Conservation (phyloP, 2,888 invertebrate genomes). For the Epistrophe grossulariae region DNA sequence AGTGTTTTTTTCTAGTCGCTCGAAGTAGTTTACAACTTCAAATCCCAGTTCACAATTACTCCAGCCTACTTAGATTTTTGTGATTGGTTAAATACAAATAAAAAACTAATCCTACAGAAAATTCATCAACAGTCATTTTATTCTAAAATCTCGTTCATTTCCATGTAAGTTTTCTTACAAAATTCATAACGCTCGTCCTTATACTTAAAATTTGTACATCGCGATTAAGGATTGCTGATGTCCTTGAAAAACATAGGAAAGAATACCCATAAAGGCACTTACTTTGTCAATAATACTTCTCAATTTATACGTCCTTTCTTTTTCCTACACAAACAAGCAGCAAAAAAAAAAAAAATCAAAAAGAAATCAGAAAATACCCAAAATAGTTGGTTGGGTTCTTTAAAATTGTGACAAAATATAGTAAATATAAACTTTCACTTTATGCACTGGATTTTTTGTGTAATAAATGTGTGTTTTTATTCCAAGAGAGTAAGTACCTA, state of each 20-base stretch:
- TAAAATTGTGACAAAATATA: conserved; percentile 52
- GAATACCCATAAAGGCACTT: conserved; percentile 41
- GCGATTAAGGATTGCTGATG: conserved; percentile 19
- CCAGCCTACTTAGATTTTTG: too few species aligned
- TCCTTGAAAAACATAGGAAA: conserved; percentile 60
- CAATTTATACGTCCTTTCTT: conserved; percentile 11
- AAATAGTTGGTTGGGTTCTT: conserved; percentile 40
- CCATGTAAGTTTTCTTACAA: neutral
- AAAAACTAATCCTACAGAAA: too few species aligned
- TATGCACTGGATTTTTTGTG: conserved; percentile 50
- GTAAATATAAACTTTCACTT: conserved; percentile 62
- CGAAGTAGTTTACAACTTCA: too few species aligned
- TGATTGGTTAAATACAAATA: too few species aligned
- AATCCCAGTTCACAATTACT: too few species aligned
- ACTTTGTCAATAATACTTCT: conserved; percentile 49
- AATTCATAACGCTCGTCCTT: neutral
- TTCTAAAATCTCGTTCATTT: neutral
- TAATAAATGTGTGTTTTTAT: conserved; percentile 58
- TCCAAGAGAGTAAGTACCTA: conserved; percentile 60
- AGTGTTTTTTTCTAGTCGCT: too few species aligned
- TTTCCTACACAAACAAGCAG: neutral
- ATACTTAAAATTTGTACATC: neutral
- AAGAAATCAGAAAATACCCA: neutral
- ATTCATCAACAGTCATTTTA: too few species aligned
- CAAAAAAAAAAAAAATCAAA: neutral